Evolutionary conservation across 2,797 vertebrate species (phyloP).

Genomic region (Clarias pachynema): DNA sequence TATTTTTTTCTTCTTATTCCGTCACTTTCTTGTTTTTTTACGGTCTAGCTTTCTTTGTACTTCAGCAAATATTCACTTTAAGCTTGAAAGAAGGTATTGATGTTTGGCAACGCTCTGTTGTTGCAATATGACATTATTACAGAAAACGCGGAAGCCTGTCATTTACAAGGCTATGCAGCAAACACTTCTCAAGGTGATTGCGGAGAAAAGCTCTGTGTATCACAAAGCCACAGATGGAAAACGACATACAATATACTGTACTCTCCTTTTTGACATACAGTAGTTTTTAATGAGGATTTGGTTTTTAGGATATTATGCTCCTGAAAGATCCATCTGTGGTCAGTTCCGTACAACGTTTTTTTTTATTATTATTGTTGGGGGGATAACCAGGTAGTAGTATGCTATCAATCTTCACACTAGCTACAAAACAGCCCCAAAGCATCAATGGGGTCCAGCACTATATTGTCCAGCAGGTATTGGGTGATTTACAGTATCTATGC

Average conservation of each 20-base stretch:
- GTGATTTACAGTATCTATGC: not conserved
- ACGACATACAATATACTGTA: not conserved
- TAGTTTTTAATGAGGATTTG: conserved; percentile 7
- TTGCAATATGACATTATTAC: conserved; percentile 50
- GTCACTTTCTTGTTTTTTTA: conserved; percentile 47
- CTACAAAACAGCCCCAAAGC: not conserved
- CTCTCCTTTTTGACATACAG: not conserved
- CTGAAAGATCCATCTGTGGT: not conserved
- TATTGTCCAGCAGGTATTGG: not conserved
- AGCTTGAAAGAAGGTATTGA: conserved; percentile 50
- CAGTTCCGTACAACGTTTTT: not conserved
- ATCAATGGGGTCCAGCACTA: conserved; percentile 1
- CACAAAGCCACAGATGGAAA: conserved; percentile 12
- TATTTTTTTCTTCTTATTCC: conserved; percentile 48
- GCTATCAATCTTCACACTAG: conserved; percentile 4
- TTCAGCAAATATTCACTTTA: conserved; percentile 56
- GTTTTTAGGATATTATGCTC: not conserved
- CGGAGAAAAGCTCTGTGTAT: conserved; percentile 14
- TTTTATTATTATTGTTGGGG: not conserved
- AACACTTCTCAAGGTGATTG: conserved; percentile 38
- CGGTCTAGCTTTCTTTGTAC: conserved; percentile 20
- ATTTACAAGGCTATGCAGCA: conserved; percentile 37
- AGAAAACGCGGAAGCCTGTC: conserved; percentile 36
- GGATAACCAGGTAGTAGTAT: not conserved
- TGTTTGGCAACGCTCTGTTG: conserved; percentile 42